These are phyloP conservation scores for Synergus gifuensis DNA, from an alignment of 2,888 invertebrate genomes.

Conservation along the genomic window DNA sequence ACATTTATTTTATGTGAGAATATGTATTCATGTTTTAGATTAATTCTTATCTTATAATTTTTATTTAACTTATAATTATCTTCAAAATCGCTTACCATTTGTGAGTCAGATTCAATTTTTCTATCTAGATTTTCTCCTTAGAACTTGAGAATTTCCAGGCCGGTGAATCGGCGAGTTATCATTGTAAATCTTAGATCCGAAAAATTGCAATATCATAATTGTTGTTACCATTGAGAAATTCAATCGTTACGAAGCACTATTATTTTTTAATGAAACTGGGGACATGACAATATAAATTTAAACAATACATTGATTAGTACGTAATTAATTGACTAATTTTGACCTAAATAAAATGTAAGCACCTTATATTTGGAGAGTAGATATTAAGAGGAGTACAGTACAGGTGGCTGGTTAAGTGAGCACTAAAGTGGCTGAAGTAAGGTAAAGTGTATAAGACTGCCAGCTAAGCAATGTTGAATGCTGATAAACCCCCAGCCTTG, in stretches of 20 bases:
- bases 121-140: neutral
- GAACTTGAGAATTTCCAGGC: neutral
- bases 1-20: neutral
- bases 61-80: neutral
- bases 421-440: constrained; percentile 30
- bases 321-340: neutral
- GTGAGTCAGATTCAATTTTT: neutral
- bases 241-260: constrained; percentile 16
- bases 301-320: neutral
- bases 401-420: constrained; percentile 36
- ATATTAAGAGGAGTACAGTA: neutral
- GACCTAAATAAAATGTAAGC: constrained; percentile 1
- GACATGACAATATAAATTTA: neutral
- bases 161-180: constrained; percentile 2
- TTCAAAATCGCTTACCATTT: neutral
- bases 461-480: constrained; percentile 41
- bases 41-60: neutral
- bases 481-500: constrained; percentile 40
- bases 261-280: neutral
- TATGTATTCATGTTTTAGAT: neutral
- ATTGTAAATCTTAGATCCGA: neutral
- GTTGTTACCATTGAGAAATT: neutral
- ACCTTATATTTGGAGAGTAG: constrained; percentile 17
- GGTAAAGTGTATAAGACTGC: constrained; percentile 22
- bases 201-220: constrained; percentile 15